Evolutionary conservation across 2,113 vertebrate species (phyloP), one percentile per base, ranked within the genome.

Genomic region (Caranx melampygus): DNA sequence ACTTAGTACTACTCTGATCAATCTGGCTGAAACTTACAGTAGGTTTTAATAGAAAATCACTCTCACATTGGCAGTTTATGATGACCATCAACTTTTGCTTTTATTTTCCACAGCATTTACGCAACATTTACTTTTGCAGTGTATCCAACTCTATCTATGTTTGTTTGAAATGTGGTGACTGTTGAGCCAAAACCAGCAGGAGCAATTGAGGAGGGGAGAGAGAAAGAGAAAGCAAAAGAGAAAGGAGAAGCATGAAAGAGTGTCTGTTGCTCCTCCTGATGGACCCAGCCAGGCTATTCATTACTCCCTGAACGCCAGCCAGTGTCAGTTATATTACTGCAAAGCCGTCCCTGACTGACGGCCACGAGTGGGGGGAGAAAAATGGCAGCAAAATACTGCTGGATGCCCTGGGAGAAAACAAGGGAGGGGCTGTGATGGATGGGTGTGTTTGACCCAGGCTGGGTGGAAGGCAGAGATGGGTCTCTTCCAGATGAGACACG

Each of bases 361-460:
- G 88, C 82, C 69, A 77, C 21, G 85, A 92, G 89, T 84, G 65
- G 86, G 88, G 84, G 79, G 83, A 87, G 87, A 90, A 83, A 93
- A 88, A 92, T 87, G 83, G 81, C 89, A 90, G 85, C 87, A 88
- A 88, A 91, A 90, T 87, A 87, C 80, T 79, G 83, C 84, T 83
- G 35, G 40, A 81, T 83, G 71, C 79, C 82, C 86, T 64, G 66
- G 49, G 72, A 89, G 88, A 82, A 84, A 87, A 79, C 67, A 76
- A 75, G 88, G 89, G 72, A 75, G 84, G 35, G 84, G 64, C 9
- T 61, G 61, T 96, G 95, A 96, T 94, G 93, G 95, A 96, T 94
- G 88, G 92, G 86, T 91, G 89, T 90, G 66, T 95, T 94, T 96
- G 95, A 95, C 88, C 94, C 91, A 87, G 84, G 78, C 91, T 79